A percentile compares a stretch with the other conserved stretches of the same genome.
Conservation (phyloP, 2,888 invertebrate genomes). For the Tipula helvola region DNA sequence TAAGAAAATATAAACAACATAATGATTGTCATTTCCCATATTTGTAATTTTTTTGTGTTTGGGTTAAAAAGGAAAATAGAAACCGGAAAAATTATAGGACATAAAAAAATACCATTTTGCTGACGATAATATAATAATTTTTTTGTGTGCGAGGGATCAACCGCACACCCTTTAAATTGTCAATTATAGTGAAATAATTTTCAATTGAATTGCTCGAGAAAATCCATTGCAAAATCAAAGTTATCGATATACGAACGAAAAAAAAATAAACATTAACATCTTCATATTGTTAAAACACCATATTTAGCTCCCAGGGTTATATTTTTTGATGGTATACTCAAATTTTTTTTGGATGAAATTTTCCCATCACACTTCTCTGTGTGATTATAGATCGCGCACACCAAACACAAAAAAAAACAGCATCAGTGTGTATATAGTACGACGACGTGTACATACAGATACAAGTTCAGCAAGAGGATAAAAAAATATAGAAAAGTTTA, state of each 20-base stretch:
- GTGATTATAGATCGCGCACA: neutral
- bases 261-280: neutral
- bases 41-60: neutral
- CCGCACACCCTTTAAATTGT: neutral
- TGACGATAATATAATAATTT: neutral
- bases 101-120: neutral
- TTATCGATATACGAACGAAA: neutral
- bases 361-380: neutral
- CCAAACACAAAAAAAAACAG: neutral
- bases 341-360: neutral
- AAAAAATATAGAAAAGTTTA: neutral
- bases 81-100: neutral
- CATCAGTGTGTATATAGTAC: neutral
- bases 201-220: neutral
- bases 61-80: neutral
- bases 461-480: neutral
- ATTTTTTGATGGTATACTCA: neutral
- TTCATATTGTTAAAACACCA: constrained; percentile 7
- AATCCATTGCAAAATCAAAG: neutral
- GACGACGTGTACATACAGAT: neutral
- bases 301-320: constrained; percentile 8
- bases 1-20: neutral
- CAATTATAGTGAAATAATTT: neutral
- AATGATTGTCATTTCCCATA: neutral
- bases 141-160: neutral